Evolutionary conservation across 2,797 vertebrate species (phyloP).

Genomic region (Acanthopagrus latus): DNA sequence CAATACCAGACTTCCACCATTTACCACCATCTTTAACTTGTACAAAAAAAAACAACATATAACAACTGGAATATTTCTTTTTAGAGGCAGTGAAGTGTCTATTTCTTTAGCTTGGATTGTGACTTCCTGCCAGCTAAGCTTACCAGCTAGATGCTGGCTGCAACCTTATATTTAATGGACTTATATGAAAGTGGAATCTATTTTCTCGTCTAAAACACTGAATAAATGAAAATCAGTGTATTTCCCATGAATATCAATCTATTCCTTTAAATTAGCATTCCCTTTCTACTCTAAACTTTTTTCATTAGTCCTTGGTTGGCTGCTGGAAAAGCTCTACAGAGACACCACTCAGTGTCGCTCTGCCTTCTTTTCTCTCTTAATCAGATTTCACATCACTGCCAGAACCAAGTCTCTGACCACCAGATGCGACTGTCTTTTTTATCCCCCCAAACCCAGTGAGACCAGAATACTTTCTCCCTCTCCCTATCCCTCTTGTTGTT

Average conservation of each 20-base stretch:
- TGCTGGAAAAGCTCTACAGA: constrained; percentile 19
- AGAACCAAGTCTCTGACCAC: constrained; percentile 56
- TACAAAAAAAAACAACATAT: background rate
- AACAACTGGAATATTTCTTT: background rate
- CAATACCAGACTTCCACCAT: background rate
- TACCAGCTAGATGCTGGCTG: background rate
- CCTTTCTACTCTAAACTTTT: background rate
- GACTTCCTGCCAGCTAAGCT: background rate
- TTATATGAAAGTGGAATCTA: background rate
- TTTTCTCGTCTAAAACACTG: constrained; percentile 1
- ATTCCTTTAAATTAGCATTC: background rate
- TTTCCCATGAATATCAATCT: constrained; percentile 14
- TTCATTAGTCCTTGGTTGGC: constrained; percentile 12
- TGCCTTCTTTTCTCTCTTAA: constrained; percentile 47
- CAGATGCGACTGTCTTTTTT: constrained; percentile 52
- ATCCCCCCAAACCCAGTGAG: constrained; percentile 41
- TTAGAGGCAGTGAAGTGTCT: background rate
- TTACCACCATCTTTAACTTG: background rate
- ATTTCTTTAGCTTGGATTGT: background rate
- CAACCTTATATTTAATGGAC: background rate
- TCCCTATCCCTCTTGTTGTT: constrained; percentile 60
- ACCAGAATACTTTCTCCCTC: constrained; percentile 61
- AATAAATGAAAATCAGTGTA: background rate
- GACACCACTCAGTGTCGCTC: constrained; percentile 30
- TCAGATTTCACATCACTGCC: constrained; percentile 71